These are phyloP conservation scores for Lathamus discolor DNA, from an alignment of 2,113 vertebrate genomes.

Conservation along the genomic window DNA sequence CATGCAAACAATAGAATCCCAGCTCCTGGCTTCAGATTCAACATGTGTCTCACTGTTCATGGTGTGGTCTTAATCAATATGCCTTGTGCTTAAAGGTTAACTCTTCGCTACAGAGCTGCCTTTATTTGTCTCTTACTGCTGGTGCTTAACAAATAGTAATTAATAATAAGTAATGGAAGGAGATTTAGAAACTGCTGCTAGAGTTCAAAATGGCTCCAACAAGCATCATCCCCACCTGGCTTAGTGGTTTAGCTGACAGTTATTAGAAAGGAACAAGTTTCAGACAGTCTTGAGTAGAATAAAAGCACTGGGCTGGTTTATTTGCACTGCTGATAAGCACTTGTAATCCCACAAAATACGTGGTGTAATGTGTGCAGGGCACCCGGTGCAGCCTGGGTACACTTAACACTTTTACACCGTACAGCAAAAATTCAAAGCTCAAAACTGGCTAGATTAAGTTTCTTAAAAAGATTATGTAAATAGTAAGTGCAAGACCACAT, in stretches of 20 bases:
- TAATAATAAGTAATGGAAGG: neutral
- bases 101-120: neutral
- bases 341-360: constrained; percentile 38
- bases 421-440: constrained; percentile 2
- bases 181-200: neutral
- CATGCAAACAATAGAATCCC: neutral
- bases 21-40: neutral
- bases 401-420: constrained; percentile 9
- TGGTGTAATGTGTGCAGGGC: neutral
- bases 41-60: neutral
- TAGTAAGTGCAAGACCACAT: neutral
- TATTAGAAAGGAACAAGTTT: constrained; percentile 46
- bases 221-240: neutral
- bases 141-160: neutral
- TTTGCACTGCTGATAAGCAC: constrained; percentile 30
- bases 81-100: neutral
- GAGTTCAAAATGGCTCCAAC: neutral
- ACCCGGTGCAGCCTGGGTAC: neutral
- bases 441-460: neutral
- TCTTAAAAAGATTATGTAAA: constrained; percentile 5
- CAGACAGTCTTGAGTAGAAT: neutral
- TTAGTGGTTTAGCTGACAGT: constrained; percentile 6
- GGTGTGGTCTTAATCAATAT: neutral
- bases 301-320: constrained; percentile 42
- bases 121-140: neutral